Percentiles rank a stretch among this genome's conserved stretches.
Evolutionary conservation across 2,888 invertebrate genomes (phyloP).

Genomic region (Agonum fuliginosum): DNA sequence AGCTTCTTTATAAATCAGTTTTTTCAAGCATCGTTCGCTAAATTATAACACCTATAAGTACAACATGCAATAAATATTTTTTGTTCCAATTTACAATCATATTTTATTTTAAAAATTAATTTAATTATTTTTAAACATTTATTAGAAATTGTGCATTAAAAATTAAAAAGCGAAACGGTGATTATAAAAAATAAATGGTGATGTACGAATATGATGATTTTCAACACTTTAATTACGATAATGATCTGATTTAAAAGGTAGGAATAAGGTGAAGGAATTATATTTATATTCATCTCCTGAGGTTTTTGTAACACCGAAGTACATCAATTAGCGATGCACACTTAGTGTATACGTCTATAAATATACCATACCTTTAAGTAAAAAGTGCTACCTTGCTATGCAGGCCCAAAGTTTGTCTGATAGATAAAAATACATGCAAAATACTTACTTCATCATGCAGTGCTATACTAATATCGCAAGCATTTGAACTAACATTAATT

Average conservation of each 20-base stretch:
- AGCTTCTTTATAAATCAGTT: too few species aligned
- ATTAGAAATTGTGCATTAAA: constrained; percentile 32
- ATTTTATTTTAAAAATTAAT: constrained; percentile 11
- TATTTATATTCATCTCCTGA: constrained; percentile 45
- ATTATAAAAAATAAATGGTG: constrained; percentile 25
- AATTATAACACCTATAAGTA: constrained; percentile 30
- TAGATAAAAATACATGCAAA: constrained; percentile 43
- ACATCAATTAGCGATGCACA: constrained; percentile 9
- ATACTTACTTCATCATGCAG: constrained; percentile 55
- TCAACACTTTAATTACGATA: neutral
- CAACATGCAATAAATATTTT: constrained; percentile 10
- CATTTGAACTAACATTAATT: constrained; percentile 20
- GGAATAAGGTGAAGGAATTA: neutral
- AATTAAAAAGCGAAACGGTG: constrained; percentile 48
- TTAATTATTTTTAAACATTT: constrained; percentile 11
- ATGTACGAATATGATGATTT: constrained; percentile 18
- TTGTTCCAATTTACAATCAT: constrained; percentile 6
- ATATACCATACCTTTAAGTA: constrained; percentile 43
- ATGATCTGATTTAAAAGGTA: constrained; percentile 15
- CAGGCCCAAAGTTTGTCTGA: constrained; percentile 39
- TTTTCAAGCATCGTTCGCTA: too few species aligned
- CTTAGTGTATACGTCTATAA: neutral
- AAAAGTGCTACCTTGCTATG: constrained; percentile 46
- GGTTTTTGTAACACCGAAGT: constrained; percentile 22
- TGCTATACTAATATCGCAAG: constrained; percentile 44